Conservation (phyloP, 2,113 vertebrate genomes). For the Nycticorax nycticorax region DNA sequence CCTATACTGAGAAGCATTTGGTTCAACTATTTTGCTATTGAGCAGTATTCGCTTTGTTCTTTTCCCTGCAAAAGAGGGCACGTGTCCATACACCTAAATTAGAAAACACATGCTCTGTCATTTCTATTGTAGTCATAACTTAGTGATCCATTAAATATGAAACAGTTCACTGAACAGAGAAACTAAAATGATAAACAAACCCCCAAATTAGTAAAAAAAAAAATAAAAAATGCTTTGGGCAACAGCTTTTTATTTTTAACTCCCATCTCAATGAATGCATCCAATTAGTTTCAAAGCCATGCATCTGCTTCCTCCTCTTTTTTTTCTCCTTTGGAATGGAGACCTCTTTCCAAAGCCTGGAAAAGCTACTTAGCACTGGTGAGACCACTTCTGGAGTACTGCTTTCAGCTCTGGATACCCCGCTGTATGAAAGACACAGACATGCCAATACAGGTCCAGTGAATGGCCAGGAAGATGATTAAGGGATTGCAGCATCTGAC, state of each 20-base stretch:
- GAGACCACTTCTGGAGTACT: background rate
- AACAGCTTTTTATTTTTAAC: background rate
- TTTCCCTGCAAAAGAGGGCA: background rate
- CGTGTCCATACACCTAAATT: background rate
- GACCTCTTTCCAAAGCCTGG: background rate
- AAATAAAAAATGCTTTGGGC: background rate
- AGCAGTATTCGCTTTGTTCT: background rate
- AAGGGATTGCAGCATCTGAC: background rate
- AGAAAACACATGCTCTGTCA: background rate
- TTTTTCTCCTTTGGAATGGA: background rate
- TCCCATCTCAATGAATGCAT: background rate
- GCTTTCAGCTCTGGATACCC: background rate
- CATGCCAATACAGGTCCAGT: background rate
- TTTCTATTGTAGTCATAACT: background rate
- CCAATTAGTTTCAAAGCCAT: background rate
- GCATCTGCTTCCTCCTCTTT: background rate
- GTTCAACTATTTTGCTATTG: background rate
- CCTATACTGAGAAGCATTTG: background rate
- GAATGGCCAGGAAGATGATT: rapidly evolving
- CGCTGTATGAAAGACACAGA: rapidly evolving
- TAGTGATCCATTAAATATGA: conserved; percentile 16
- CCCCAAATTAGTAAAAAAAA: background rate
- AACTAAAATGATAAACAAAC: background rate
- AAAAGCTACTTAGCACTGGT: background rate
- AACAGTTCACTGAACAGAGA: conserved; percentile 19